Conservation (phyloP, 2,113 vertebrate genomes). For the Phaethon lepturus region DNA sequence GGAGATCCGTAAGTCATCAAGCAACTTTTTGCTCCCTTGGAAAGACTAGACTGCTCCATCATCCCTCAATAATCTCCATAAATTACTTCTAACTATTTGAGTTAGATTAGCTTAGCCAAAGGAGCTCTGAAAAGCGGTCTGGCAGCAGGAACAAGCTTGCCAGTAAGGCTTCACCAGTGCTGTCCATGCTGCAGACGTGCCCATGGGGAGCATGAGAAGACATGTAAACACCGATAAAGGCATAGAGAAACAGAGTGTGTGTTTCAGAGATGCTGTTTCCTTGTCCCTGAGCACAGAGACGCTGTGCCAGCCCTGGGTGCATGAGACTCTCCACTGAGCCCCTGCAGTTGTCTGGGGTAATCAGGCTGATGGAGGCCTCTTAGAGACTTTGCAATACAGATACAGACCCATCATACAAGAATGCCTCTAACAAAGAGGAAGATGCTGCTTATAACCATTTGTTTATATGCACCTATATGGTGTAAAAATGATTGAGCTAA, state of each 20-base stretch:
- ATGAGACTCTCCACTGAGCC: too few species aligned
- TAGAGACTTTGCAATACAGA: not conserved
- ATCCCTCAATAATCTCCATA: not conserved
- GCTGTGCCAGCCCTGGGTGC: not conserved
- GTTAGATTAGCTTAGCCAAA: not conserved
- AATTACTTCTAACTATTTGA: not conserved
- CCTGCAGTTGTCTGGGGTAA: not conserved
- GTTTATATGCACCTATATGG: not conserved
- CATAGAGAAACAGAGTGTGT: not conserved
- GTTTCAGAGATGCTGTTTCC: not conserved
- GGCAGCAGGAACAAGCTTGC: not conserved
- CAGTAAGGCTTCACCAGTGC: not conserved
- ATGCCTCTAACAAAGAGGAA: not conserved
- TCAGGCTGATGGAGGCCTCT: not conserved
- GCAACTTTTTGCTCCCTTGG: not conserved
- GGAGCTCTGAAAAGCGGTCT: not conserved
- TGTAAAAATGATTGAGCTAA: not conserved
- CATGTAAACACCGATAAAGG: rapidly evolving
- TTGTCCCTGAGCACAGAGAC: not conserved
- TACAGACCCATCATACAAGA: not conserved
- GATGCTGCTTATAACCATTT: not conserved
- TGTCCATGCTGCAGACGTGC: not conserved
- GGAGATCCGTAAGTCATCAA: not conserved
- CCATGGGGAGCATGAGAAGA: rapidly evolving
- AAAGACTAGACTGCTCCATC: not conserved